A percentile compares a stretch with the other conserved stretches of the same genome.
Evolutionary conservation across 2,888 invertebrate species (phyloP).

Genomic region (Tipula lateralis): DNA sequence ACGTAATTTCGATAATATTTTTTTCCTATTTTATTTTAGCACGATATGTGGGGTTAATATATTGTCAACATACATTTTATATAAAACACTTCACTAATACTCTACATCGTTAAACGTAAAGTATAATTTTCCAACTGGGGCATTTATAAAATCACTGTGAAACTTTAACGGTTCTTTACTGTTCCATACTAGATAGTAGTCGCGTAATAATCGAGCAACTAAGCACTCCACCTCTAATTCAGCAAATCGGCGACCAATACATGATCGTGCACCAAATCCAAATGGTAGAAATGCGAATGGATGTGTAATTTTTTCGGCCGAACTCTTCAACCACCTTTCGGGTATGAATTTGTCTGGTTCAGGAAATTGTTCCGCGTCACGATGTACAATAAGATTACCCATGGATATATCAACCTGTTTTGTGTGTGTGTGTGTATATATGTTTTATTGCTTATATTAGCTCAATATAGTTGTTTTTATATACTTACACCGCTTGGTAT

Average conservation of each 20-base stretch:
- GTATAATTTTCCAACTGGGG: not conserved
- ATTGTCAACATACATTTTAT: too few relatives aligned
- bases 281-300: not conserved
- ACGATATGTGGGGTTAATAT: too few relatives aligned
- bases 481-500: slow-evolving; percentile 56
- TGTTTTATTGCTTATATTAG: too few relatives aligned
- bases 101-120: not conserved
- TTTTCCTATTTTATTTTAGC: not conserved
- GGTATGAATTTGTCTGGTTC: slow-evolving; percentile 61
- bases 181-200: not conserved
- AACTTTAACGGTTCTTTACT: not conserved
- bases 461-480: slow-evolving; percentile 31
- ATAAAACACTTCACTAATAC: not conserved
- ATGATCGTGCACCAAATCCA: not conserved
- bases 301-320: not conserved
- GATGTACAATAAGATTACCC: slow-evolving; percentile 57
- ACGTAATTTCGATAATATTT: not conserved
- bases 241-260: not conserved
- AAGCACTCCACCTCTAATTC: slow-evolving; percentile 29
- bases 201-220: not conserved
- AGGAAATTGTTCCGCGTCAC: slow-evolving; percentile 51
- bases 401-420: slow-evolving; percentile 45
- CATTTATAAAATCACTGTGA: not conserved
- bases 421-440: too few relatives aligned
- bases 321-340: slow-evolving; percentile 63